Evolutionary conservation across 2,888 invertebrate species (phyloP), one percentile per base, ranked within the genome.

Genomic region (Xestoiulus laeticollis): DNA sequence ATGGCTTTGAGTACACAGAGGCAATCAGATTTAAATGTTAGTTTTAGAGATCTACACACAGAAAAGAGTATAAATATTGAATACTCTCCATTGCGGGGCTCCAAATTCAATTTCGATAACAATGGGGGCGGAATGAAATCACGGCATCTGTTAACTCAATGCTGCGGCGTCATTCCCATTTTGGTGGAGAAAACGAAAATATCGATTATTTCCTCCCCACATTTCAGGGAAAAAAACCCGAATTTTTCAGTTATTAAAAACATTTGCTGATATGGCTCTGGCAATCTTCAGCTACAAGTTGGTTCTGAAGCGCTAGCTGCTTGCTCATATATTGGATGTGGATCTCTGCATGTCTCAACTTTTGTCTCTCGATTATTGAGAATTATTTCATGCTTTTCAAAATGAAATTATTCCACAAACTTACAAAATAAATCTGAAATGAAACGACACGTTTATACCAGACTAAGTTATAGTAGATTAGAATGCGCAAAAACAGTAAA

Each of bases 101-200:
- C 26, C 68, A 68, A 68, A 68, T 68, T 68, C 68, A 68, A 68
- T 68, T 68, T 68, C 68, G 68, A 22, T 68, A 68, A 68, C 68
- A 68, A 68, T 68, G 68, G 68, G 68, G 68, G 68, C 22, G 68
- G 68, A 68, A 68, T 68, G 68, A 68, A 68, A 68, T 68, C 68
- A 68, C 68, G 26, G 68, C 68, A 68, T 68, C 68, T 68, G 68
- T 68, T 68, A 68, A 68, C 68, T 68, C 26, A 8, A 26, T 26
- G 68, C 68, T 22, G 22, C 19, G 68, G 68, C 68, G 68, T 68
- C 68, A 68, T 68, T 68, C 68, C 68, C 68, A 68, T 68, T 68
- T 68, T 8, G 19, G 10, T 26, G 68, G 68, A 16, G 68, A 22
- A 26, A 68, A 26, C 10, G 22, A 68, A 68, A 68, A 68, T 68